Conservation (phyloP, 2,888 invertebrate species). For the Listrodromus nycthemerus region DNA sequence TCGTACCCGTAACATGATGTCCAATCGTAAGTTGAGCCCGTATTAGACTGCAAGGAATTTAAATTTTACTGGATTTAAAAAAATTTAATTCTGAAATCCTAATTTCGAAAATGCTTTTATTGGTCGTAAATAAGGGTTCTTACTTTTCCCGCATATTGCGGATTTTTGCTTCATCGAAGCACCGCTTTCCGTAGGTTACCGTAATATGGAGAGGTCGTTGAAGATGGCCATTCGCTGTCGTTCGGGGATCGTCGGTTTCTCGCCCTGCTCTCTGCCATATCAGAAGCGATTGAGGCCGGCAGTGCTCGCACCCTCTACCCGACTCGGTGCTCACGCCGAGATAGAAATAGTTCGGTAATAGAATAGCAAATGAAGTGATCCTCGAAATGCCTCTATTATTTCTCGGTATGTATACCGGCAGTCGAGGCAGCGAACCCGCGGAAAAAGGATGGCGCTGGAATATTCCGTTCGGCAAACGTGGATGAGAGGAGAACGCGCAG, state of each 20-base stretch:
- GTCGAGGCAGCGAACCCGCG: slow-evolving; percentile 17
- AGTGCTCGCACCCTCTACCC: slow-evolving; percentile 27
- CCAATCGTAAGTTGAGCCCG: neutral
- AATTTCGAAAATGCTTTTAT: neutral
- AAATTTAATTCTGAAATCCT: neutral
- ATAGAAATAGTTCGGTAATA: slow-evolving; percentile 66
- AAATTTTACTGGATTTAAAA: neutral
- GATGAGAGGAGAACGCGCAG: slow-evolving; percentile 15
- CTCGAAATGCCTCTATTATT: slow-evolving; percentile 66
- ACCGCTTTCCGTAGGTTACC: slow-evolving; percentile 17
- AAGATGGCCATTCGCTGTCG: slow-evolving; percentile 40
- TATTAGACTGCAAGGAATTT: neutral
- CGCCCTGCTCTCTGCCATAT: neutral
- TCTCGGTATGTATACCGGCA: slow-evolving; percentile 47
- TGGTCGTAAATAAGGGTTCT: neutral
- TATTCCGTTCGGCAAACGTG: slow-evolving; percentile 42
- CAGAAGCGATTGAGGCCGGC: neutral
- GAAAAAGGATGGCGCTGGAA: slow-evolving; percentile 35
- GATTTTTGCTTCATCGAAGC: slow-evolving; percentile 48
- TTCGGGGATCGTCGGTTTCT: slow-evolving; percentile 36
- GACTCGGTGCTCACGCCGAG: slow-evolving; percentile 38
- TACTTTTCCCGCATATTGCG: slow-evolving; percentile 39
- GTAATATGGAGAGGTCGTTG: slow-evolving; percentile 27
- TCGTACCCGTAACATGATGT: neutral
- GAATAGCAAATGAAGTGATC: slow-evolving; percentile 68